These are phyloP conservation scores for Caenorhabditis doughertyi DNA, from an alignment of 2,888 invertebrate genomes.

Conservation along the genomic window DNA sequence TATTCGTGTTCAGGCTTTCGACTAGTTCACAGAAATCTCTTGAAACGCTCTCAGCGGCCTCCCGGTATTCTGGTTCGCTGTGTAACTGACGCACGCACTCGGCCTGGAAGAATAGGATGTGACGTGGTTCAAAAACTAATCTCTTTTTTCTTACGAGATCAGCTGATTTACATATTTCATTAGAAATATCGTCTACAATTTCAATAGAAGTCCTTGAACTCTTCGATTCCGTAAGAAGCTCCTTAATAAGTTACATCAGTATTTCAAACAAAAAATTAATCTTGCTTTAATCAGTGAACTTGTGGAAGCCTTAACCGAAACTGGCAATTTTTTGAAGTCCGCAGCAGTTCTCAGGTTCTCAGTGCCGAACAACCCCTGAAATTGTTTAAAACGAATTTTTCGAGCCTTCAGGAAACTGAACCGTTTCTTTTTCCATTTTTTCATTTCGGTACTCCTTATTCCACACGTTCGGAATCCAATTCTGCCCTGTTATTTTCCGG, in stretches of 20 bases:
- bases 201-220: constrained; percentile 85
- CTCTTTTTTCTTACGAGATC: constrained; percentile 86
- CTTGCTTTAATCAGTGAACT: constrained; percentile 55
- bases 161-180: constrained; percentile 95
- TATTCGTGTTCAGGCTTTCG: constrained; percentile 93
- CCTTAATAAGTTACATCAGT: neutral
- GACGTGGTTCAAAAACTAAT: neutral
- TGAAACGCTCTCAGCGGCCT: constrained; percentile 93
- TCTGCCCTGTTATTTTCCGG: constrained; percentile 5
- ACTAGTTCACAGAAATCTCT: constrained; percentile 93
- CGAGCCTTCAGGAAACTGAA: neutral
- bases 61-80: constrained; percentile 88
- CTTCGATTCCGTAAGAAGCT: constrained; percentile 16
- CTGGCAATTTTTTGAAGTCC: constrained; percentile 71
- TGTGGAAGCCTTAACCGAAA: constrained; percentile 60
- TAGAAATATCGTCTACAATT: constrained; percentile 96
- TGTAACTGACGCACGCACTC: constrained; percentile 97
- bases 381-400: neutral
- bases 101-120: constrained; percentile 84
- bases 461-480: constrained; percentile 25
- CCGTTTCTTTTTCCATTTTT: constrained; percentile 9
- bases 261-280: neutral
- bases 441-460: constrained; percentile 23
- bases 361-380: constrained; percentile 79
- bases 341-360: constrained; percentile 69